phyloP scores from a whole-genome alignment of 64 coral and sea anemone species.

The Anthopleura sola region DNA sequence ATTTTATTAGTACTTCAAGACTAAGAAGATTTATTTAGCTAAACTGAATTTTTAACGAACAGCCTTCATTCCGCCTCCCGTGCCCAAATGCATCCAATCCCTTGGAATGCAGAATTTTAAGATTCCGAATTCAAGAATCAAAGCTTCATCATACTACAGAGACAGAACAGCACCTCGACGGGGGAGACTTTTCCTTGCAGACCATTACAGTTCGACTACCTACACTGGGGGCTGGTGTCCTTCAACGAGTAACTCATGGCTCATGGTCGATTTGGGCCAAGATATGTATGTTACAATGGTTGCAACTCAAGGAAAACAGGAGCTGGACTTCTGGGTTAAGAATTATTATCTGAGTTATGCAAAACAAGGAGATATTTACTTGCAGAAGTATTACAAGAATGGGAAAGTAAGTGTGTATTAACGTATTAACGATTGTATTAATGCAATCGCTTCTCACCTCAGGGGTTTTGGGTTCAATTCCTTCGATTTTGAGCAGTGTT shows the following conservation, averaged over 20 bases:
- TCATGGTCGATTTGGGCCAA: constrained; percentile 32
- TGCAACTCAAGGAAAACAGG: constrained; percentile 60
- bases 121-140: constrained; percentile 38
- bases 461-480: no score
- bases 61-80: constrained; percentile 31
- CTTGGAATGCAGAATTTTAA: constrained; percentile 44
- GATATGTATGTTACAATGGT: constrained; percentile 19
- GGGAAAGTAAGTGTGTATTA: not conserved
- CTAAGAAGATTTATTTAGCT: not conserved
- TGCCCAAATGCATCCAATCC: constrained; percentile 1
- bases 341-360: constrained; percentile 15
- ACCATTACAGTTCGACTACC: not conserved
- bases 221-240: constrained; percentile 45
- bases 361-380: not conserved
- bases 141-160: constrained; percentile 31
- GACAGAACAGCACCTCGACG: constrained; percentile 2
- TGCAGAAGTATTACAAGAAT: not conserved
- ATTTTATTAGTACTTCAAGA: no score
- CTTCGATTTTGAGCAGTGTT: no score
- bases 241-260: not conserved
- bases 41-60: not conserved
- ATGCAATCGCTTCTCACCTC: no score
- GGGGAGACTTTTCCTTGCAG: constrained; percentile 26
- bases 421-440: no score
- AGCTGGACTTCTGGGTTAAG: constrained; percentile 50